Evolutionary conservation across 2,113 vertebrate genomes (phyloP).

Genomic region (Xenus cinereus): DNA sequence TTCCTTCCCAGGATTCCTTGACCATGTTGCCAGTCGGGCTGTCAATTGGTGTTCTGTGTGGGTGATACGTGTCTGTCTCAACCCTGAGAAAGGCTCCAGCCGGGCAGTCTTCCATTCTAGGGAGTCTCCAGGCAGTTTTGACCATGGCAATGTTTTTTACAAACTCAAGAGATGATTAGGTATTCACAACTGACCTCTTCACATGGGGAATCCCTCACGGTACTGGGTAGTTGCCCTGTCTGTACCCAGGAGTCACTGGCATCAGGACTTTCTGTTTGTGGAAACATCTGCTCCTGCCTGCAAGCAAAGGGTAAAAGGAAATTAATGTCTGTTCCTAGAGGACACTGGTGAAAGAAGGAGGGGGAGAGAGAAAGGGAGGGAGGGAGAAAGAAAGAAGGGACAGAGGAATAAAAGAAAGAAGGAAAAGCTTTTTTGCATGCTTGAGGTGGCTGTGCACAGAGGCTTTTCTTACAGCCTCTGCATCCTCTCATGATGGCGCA

Average conservation of each 20-base stretch:
- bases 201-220: too few relatives aligned
- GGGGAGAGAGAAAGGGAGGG: too few relatives aligned
- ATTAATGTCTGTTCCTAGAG: background rate
- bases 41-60: fast-evolving
- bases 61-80: background rate
- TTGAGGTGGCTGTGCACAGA: background rate
- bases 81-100: background rate
- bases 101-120: background rate
- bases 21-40: background rate
- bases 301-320: background rate
- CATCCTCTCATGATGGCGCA: background rate
- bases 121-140: background rate
- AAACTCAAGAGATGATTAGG: background rate
- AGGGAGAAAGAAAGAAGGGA: background rate
- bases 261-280: background rate
- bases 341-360: background rate
- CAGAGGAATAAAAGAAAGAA: background rate
- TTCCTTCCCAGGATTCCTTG: background rate
- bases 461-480: background rate
- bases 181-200: background rate
- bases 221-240: background rate
- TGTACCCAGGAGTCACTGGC: background rate
- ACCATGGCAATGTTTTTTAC: background rate
- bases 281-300: background rate
- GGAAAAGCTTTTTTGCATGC: background rate